Base-by-base conservation (phyloP, 2,888 invertebrate species). In the Timema podura region DNA sequence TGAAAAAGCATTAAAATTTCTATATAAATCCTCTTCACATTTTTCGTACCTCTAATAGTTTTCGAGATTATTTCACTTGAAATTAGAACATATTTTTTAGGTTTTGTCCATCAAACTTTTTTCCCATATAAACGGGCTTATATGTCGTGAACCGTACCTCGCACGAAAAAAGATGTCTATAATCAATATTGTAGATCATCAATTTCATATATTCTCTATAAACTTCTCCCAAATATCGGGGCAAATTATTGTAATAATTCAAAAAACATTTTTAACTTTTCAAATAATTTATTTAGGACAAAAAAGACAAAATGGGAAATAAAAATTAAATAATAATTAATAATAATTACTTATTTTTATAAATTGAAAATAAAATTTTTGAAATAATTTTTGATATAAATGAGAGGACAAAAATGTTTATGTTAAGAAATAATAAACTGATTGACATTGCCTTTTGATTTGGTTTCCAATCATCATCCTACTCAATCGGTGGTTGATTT, bases 361-460 rank as follows among this genome's bases (percentile, higher is more conserved):
- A 51, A 51, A 51, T 51, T 51, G 3, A 2, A 51, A 2, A 51
- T 13, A n/a, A n/a, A n/a, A 2, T 13, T 51, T 51, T 51, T 51
- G 2, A 51, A 51, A 51, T 51, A 51, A 51, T 51, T 13, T 51
- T 51, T 51, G 51, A 51, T 3, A 51, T 51, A 1, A 51, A 49
- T 49, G 49, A 49, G 49, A 10, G 11, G 49, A 11, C 9, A 49
- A 49, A 49, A 49, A 51, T 13, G 11, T 11, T 51, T 2, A 2
- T 51, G 51, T 11, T 51, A n/a, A n/a, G 11, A 51, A 51, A 51
- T 51, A 13, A 51, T 51, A 51, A 11, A 51, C 51, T 51, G n/a
- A 51, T 51, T 51, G 51, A 51, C 51, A 51, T 51, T 51, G 51
- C 3, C 11, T 51, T 51, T 51, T 51, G 51, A 51, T 13, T n/a